These are phyloP conservation scores for Synanthedon vespiformis DNA, from an alignment of 2,888 invertebrate species.

Conservation along the genomic window DNA sequence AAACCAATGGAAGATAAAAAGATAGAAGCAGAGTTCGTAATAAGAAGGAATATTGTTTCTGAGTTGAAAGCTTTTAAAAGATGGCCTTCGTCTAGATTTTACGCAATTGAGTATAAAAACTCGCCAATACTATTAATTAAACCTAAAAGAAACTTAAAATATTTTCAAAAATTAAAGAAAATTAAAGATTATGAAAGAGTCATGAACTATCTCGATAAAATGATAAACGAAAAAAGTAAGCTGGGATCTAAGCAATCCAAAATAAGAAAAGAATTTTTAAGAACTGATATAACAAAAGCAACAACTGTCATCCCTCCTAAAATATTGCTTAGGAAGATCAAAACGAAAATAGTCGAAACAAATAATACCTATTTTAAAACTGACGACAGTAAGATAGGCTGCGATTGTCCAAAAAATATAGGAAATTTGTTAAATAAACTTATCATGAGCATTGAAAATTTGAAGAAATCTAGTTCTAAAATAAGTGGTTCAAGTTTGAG, in stretches of 20 bases:
- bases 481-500: too few relatives aligned
- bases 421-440: conserved; percentile 23
- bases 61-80: conserved; percentile 29
- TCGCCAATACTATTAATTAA: conserved; percentile 32
- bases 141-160: conserved; percentile 39
- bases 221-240: conserved; percentile 34
- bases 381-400: conserved; percentile 10
- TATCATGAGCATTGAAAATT: conserved; percentile 18
- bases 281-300: conserved; percentile 8
- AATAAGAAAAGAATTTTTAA: conserved; percentile 10
- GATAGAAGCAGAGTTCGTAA: conserved; percentile 22
- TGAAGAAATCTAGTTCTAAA: conserved; percentile 5
- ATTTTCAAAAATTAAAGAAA: conserved; percentile 42
- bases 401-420: conserved; percentile 31
- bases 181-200: conserved; percentile 44
- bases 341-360: conserved; percentile 1
- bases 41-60: conserved; percentile 28
- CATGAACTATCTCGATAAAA: conserved; percentile 47
- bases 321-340: conserved; percentile 1
- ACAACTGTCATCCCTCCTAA: conserved; percentile 6
- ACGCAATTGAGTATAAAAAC: conserved; percentile 36
- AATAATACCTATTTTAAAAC: conserved; percentile 1
- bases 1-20: conserved; percentile 16
- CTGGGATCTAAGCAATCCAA: conserved; percentile 18
- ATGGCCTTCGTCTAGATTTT: conserved; percentile 26